Evolutionary conservation across 2,797 vertebrate genomes (phyloP).

Genomic region (Myotis daubentonii): DNA sequence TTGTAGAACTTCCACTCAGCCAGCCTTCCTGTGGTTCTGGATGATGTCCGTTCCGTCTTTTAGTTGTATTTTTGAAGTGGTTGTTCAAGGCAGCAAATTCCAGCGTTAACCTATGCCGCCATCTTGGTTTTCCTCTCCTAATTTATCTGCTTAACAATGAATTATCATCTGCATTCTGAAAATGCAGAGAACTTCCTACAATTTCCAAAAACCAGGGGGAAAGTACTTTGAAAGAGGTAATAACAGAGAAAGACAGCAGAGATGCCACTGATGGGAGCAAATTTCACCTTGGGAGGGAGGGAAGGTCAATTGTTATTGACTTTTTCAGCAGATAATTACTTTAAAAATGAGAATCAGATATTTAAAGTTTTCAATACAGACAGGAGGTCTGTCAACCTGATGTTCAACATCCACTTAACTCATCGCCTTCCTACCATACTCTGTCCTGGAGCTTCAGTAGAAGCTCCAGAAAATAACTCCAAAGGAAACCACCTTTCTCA

Average conservation of each 20-base stretch:
- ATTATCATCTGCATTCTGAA: background rate
- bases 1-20: too few relatives aligned
- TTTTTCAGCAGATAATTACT: background rate
- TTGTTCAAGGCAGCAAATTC: too few relatives aligned
- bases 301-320: background rate
- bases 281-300: background rate
- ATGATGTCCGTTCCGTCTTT: too few relatives aligned
- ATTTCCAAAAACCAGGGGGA: background rate
- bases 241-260: background rate
- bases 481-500: background rate
- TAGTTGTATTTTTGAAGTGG: too few relatives aligned
- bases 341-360: background rate
- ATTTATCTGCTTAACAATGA: slow-evolving; percentile 17
- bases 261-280: background rate
- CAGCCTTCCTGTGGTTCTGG: too few relatives aligned
- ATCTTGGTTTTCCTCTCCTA: background rate
- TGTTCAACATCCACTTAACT: background rate
- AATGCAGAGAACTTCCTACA: background rate
- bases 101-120: too few relatives aligned
- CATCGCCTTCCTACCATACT: background rate
- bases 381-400: background rate
- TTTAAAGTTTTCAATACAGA: background rate
- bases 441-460: background rate
- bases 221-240: background rate
- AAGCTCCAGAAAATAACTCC: background rate